phyloP scores from a whole-genome alignment of 2,797 vertebrate genomes.

The Cirrhinus molitorella region DNA sequence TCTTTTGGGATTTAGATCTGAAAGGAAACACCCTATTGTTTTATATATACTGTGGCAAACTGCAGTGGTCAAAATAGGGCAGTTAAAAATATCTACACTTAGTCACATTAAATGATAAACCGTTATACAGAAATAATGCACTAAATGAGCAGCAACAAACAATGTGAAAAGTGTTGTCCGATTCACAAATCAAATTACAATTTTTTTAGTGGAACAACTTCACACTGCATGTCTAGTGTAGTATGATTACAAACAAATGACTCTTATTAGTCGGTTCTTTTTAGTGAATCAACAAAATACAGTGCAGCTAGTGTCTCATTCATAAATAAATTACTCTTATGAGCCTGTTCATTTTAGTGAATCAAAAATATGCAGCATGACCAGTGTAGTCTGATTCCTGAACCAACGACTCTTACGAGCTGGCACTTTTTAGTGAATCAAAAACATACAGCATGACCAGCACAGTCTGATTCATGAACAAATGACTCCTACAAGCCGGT shows the following conservation, averaged over 20 bases:
- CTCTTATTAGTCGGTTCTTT: background rate
- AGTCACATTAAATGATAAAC: background rate
- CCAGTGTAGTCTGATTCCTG: no score
- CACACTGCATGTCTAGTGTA: background rate
- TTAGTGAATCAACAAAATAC: background rate
- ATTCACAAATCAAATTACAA: background rate
- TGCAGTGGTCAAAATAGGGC: background rate
- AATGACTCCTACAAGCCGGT: no score
- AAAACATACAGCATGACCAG: no score
- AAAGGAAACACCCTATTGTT: background rate
- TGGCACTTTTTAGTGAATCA: no score
- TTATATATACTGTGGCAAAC: background rate
- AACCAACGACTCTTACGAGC: no score
- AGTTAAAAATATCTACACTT: background rate
- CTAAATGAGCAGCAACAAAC: no score
- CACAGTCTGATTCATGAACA: no score
- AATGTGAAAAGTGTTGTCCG: background rate
- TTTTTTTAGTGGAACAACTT: background rate
- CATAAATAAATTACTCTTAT: background rate
- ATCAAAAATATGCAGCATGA: no score
- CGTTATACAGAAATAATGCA: background rate
- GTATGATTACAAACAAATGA: background rate
- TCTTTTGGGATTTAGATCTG: slow-evolving; percentile 7
- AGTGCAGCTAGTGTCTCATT: background rate
- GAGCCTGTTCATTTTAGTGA: background rate